Evolutionary conservation across 2,113 vertebrate genomes (phyloP).

Genomic region (Myxocyprinus asiaticus): DNA sequence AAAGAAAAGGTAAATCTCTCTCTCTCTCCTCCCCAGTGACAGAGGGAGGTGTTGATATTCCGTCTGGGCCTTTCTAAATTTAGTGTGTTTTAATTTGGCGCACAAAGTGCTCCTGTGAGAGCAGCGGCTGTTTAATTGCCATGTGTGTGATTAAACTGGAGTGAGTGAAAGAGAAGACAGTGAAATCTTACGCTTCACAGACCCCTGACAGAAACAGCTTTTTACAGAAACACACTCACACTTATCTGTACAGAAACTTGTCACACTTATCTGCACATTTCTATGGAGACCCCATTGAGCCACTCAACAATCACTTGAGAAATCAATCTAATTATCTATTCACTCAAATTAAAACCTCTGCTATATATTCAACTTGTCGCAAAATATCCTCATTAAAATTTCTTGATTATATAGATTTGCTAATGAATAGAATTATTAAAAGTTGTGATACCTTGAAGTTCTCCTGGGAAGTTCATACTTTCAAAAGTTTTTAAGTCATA

Average conservation of each 20-base stretch:
- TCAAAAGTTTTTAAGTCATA: no score
- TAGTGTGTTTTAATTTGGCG: slow-evolving; percentile 73
- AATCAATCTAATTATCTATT: no score
- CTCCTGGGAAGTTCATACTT: no score
- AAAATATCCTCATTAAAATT: no score
- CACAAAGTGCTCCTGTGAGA: slow-evolving; percentile 70
- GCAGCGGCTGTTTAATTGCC: slow-evolving; percentile 68
- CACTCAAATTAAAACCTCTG: no score
- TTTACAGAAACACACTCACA: slow-evolving; percentile 50
- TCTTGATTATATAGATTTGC: no score
- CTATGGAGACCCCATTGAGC: no score
- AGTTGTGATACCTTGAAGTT: no score
- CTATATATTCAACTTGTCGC: no score
- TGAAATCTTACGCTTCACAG: slow-evolving; percentile 44
- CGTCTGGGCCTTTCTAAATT: slow-evolving; percentile 68
- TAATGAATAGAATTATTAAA: no score
- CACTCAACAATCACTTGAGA: no score
- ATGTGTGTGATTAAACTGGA: slow-evolving; percentile 72
- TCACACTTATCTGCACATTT: not conserved
- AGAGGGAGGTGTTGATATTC: slow-evolving; percentile 38
- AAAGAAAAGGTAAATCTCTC: slow-evolving; percentile 89
- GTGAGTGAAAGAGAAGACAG: slow-evolving; percentile 25
- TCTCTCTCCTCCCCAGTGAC: slow-evolving; percentile 23
- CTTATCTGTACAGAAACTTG: no score
- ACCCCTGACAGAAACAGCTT: not conserved